Evolutionary conservation across 2,113 vertebrate species (phyloP).

Genomic region (Chlorodrepanis virens): DNA sequence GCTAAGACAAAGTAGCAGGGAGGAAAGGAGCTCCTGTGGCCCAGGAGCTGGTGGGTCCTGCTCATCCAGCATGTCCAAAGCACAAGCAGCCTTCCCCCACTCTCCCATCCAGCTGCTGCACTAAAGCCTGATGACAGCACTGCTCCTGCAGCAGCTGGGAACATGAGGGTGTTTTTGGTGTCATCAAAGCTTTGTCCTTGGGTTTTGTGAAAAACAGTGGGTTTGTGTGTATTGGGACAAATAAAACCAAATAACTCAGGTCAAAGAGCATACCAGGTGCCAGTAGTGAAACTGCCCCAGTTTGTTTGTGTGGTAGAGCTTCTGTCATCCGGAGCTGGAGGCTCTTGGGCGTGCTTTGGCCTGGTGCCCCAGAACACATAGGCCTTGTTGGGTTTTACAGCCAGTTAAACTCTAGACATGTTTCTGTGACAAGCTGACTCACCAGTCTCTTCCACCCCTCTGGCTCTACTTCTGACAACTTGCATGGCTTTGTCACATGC

Average conservation of each 20-base stretch:
- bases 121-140: neutral
- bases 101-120: accelerated
- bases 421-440: slow-evolving; percentile 29
- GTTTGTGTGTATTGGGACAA: neutral
- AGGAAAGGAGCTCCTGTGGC: neutral
- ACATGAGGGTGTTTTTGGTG: accelerated
- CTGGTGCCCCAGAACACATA: neutral
- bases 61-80: neutral
- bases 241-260: neutral
- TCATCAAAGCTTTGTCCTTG: neutral
- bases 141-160: neutral
- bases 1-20: neutral
- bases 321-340: neutral
- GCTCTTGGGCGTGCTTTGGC: neutral
- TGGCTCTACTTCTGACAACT: neutral
- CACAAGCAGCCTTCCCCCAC: neutral
- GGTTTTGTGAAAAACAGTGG: neutral
- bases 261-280: neutral
- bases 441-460: neutral
- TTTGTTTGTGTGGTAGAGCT: neutral
- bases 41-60: neutral
- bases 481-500: neutral
- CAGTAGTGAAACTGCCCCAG: neutral
- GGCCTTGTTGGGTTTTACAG: slow-evolving; percentile 7
- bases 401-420: slow-evolving; percentile 16